Percentiles rank a stretch among this genome's conserved stretches.
Evolutionary conservation across 2,797 vertebrate genomes (phyloP).

Genomic region (Sebastes dallii): DNA sequence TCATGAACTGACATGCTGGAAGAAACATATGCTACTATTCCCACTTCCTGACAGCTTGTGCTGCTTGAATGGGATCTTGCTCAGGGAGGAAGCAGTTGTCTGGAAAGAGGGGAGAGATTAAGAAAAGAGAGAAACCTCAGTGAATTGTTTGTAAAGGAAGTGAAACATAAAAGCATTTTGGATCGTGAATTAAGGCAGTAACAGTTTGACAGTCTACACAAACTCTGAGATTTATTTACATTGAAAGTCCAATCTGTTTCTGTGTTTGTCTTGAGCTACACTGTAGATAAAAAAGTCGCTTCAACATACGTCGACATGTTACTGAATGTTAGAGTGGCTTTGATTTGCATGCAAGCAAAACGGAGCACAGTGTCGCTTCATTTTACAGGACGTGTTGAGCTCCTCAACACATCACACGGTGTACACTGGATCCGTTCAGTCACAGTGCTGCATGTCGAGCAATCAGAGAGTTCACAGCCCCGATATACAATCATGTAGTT

Average conservation of each 20-base stretch:
- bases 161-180: constrained; percentile 23
- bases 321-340: not conserved
- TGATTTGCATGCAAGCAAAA: not conserved
- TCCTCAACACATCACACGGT: not conserved
- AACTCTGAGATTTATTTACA: not conserved
- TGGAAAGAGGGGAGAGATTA: constrained; percentile 62
- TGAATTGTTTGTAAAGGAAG: constrained; percentile 23
- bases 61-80: constrained; percentile 77
- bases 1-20: constrained; percentile 84
- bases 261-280: constrained; percentile 17
- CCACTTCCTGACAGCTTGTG: constrained; percentile 82
- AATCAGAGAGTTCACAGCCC: not conserved
- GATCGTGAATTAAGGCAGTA: not conserved
- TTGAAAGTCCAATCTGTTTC: constrained; percentile 17
- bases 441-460: not conserved
- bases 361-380: not conserved
- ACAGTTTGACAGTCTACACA: not conserved
- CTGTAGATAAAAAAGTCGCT: not conserved
- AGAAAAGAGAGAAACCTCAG: constrained; percentile 31
- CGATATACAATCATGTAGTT: not conserved
- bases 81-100: constrained; percentile 76
- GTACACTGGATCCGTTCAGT: not conserved
- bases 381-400: not conserved
- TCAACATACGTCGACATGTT: not conserved
- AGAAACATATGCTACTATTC: constrained; percentile 84